Percentiles rank a stretch among this genome's conserved stretches.
phyloP scores from a whole-genome alignment of 1,140 invertebrate species.

The Drosophila serrata region DNA sequence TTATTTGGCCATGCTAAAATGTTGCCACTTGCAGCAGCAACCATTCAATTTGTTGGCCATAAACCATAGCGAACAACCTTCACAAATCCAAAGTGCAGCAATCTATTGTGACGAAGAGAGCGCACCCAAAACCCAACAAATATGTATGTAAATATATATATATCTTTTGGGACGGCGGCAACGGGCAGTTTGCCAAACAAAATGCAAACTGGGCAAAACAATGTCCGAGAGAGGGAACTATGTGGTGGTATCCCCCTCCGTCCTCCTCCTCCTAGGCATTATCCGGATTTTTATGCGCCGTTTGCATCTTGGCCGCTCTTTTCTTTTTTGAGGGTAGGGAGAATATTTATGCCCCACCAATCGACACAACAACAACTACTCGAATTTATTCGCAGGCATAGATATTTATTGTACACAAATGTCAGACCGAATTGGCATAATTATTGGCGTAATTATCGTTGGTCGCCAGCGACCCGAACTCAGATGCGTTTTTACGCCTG shows the following conservation, averaged over 20 bases:
- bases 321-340: slow-evolving; percentile 24
- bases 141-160: slow-evolving; percentile 19
- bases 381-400: slow-evolving; percentile 24
- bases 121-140: slow-evolving; percentile 24
- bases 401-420: slow-evolving; percentile 71
- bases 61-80: slow-evolving; percentile 50
- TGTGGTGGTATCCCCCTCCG: slow-evolving; percentile 5
- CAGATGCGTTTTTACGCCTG: slow-evolving; percentile 64
- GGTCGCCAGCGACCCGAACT: slow-evolving; percentile 30
- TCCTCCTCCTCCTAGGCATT: slow-evolving; percentile 19
- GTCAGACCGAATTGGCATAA: slow-evolving; percentile 73
- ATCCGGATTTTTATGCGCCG: slow-evolving; percentile 53
- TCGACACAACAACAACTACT: slow-evolving; percentile 27
- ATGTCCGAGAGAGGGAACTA: slow-evolving; percentile 26
- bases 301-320: slow-evolving; percentile 55
- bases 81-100: slow-evolving; percentile 44
- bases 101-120: slow-evolving; percentile 36
- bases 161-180: slow-evolving; percentile 13
- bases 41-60: slow-evolving; percentile 43
- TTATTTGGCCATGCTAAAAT: slow-evolving; percentile 24
- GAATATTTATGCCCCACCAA: slow-evolving; percentile 57
- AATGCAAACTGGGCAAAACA: slow-evolving; percentile 44
- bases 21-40: slow-evolving; percentile 12
- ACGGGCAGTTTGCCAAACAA: slow-evolving; percentile 54
- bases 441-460: slow-evolving; percentile 74